phyloP scores from a whole-genome alignment of 2,113 vertebrate species.

The Ameiurus melas region DNA sequence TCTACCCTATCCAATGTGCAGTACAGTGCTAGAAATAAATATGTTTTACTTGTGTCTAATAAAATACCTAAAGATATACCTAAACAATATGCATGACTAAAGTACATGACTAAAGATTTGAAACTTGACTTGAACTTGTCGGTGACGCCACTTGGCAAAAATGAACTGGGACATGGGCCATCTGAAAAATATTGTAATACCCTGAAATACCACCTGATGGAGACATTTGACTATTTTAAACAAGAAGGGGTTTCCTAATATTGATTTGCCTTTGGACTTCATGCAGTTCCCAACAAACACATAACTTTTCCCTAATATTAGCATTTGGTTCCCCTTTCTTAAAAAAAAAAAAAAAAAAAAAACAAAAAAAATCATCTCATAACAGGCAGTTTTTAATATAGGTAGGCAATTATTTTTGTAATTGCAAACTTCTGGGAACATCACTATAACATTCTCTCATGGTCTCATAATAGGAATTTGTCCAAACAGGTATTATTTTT shows the following conservation, averaged over 20 bases:
- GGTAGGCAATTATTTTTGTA: too few relatives aligned
- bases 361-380: too few relatives aligned
- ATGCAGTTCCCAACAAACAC: not conserved
- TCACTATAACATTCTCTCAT: too few relatives aligned
- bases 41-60: not conserved
- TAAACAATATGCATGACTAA: not conserved
- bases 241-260: not conserved
- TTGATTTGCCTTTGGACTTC: not conserved
- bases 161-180: too few relatives aligned
- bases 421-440: too few relatives aligned
- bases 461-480: too few relatives aligned
- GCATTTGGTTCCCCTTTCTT: too few relatives aligned
- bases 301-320: too few relatives aligned
- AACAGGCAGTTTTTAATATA: too few relatives aligned
- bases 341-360: too few relatives aligned
- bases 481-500: too few relatives aligned
- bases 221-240: not conserved
- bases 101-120: not conserved
- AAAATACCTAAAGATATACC: not conserved
- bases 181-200: slow-evolving; percentile 11
- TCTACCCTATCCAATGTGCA: not conserved
- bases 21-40: not conserved
- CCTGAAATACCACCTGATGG: slow-evolving; percentile 31
- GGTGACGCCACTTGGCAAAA: not conserved
- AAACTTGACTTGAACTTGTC: not conserved